Percentiles rank a stretch among this genome's conserved stretches.
phyloP scores from a whole-genome alignment of 2,888 invertebrate genomes.

The Endotricha flammealis region DNA sequence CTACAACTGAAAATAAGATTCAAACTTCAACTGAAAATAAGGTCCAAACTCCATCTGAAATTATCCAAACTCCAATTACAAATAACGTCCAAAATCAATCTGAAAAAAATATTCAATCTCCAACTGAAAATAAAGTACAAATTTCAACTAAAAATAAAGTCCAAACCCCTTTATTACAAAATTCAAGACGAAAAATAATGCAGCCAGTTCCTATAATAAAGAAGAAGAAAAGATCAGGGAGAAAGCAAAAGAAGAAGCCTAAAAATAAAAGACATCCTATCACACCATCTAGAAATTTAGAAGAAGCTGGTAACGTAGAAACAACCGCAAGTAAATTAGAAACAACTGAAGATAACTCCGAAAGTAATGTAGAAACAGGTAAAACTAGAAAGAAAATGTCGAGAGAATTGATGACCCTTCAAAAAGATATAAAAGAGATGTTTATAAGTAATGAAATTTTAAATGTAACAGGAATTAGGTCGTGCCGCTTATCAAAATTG shows the following conservation, averaged over 20 bases:
- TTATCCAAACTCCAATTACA: neutral
- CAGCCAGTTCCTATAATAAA: too few species aligned
- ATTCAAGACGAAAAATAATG: too few species aligned
- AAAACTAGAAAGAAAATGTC: slow-evolving; percentile 28
- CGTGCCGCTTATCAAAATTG: slow-evolving; percentile 80
- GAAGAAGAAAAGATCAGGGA: too few species aligned
- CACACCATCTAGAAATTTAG: neutral
- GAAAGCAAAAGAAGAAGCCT: slow-evolving; percentile 11
- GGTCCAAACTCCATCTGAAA: neutral
- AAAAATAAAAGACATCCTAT: slow-evolving; percentile 2
- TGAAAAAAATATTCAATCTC: too few species aligned
- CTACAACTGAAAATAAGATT: too few species aligned
- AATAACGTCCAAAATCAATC: too few species aligned
- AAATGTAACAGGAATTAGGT: slow-evolving; percentile 80
- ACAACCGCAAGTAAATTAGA: neutral
- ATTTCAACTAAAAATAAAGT: too few species aligned
- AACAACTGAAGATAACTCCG: neutral
- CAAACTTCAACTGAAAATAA: neutral
- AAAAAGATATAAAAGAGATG: slow-evolving; percentile 84
- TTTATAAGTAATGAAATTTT: slow-evolving; percentile 81
- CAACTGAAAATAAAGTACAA: too few species aligned
- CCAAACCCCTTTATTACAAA: too few species aligned
- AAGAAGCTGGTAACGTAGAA: slow-evolving; percentile 23
- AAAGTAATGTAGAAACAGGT: neutral
- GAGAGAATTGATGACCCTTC: slow-evolving; percentile 80